Evolutionary conservation across 1,140 invertebrate species (phyloP).

Genomic region (Conus betulinus): DNA sequence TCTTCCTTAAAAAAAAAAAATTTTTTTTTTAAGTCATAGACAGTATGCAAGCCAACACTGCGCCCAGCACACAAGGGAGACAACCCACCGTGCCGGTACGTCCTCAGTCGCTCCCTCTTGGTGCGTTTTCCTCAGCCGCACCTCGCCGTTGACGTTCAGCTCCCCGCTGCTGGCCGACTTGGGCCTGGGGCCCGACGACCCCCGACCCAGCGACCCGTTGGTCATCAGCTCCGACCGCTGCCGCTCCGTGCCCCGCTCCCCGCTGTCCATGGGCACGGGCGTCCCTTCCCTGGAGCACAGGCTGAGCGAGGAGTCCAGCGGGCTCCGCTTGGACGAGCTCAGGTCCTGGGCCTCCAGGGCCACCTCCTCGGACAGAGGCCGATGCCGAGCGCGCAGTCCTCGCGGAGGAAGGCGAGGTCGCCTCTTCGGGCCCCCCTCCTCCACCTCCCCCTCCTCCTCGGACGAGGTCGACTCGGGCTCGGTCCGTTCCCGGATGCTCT

Average conservation of each 20-base stretch:
- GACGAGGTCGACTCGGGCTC: constrained; percentile 46
- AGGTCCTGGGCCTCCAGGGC: not conserved
- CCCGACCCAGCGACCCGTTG: constrained; percentile 16
- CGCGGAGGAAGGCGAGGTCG: constrained; percentile 8
- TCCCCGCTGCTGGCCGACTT: constrained; percentile 22
- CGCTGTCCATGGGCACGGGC: not conserved
- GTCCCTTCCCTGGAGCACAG: not conserved
- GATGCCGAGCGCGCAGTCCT: not conserved
- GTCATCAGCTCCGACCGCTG: constrained; percentile 21
- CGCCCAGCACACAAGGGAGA: too few species aligned
- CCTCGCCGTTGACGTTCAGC: constrained; percentile 34
- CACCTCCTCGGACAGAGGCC: not conserved
- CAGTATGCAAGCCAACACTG: not conserved
- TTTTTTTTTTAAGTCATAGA: too few species aligned
- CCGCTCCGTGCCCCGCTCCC: not conserved
- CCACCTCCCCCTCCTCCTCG: constrained; percentile 15
- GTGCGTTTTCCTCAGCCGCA: constrained; percentile 48
- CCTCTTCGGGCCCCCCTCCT: not conserved
- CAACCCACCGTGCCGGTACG: constrained; percentile 47
- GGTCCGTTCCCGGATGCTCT: constrained; percentile 50
- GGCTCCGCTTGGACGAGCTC: not conserved
- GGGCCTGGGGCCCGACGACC: not conserved
- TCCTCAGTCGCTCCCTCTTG: constrained; percentile 49
- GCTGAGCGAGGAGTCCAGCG: not conserved
- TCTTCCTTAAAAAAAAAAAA: too few species aligned